These are phyloP conservation scores for Pycnonotus jocosus DNA, from an alignment of 2,113 vertebrate species.

Conservation along the genomic window DNA sequence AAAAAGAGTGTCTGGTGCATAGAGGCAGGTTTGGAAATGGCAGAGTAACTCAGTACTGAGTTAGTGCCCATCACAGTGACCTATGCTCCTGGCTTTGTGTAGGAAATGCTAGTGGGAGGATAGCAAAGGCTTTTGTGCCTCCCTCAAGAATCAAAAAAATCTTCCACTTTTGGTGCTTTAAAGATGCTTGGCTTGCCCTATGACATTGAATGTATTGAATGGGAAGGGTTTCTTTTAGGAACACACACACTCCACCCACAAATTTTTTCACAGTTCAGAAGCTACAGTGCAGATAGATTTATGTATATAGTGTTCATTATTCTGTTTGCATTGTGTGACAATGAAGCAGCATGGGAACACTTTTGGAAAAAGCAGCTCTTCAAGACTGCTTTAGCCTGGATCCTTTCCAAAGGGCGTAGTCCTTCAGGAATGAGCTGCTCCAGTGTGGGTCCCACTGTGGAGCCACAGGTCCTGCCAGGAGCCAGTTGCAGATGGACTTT, in stretches of 20 bases:
- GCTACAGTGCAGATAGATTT: neutral
- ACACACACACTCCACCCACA: neutral
- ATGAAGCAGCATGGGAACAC: neutral
- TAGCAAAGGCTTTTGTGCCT: neutral
- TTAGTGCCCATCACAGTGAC: neutral
- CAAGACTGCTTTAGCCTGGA: neutral
- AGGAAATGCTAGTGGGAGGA: neutral
- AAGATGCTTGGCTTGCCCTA: neutral
- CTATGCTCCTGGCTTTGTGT: neutral
- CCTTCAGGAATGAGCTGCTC: neutral
- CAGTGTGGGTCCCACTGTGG: accelerated
- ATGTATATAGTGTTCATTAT: neutral
- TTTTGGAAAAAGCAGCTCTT: neutral
- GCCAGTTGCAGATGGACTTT: neutral
- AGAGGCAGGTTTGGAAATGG: neutral
- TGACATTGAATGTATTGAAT: neutral
- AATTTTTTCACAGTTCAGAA: neutral
- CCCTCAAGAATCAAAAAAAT: neutral
- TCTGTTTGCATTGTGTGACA: neutral
- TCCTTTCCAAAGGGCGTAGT: neutral
- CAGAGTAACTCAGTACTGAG: neutral
- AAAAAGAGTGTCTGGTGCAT: neutral
- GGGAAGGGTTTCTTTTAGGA: neutral
- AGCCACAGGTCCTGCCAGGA: neutral
- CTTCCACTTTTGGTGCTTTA: neutral